These are phyloP conservation scores for Phainopepla nitens DNA, from an alignment of 2,113 vertebrate species.

Conservation along the genomic window DNA sequence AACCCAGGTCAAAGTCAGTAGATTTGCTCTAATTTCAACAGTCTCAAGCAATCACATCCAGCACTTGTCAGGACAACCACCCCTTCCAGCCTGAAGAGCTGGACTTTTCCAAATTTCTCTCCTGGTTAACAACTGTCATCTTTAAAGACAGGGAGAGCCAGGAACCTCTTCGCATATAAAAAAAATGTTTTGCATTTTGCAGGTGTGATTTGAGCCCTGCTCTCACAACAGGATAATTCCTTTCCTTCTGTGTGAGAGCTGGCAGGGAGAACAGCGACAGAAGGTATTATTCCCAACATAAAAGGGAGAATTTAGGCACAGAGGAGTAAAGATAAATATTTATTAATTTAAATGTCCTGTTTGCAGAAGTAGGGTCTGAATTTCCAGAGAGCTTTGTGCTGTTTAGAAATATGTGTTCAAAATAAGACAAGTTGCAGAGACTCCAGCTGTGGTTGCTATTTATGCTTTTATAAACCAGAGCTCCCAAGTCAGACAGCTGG, in stretches of 20 bases:
- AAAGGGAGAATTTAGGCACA: background rate
- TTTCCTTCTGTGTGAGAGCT: background rate
- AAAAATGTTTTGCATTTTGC: background rate
- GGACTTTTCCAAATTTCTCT: background rate
- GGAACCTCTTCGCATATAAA: background rate
- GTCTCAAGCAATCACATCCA: background rate
- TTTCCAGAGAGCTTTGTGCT: background rate
- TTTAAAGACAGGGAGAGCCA: background rate
- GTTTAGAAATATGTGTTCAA: background rate
- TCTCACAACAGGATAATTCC: background rate
- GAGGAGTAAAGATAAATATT: constrained; percentile 10
- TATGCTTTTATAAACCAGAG: background rate
- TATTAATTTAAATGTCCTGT: background rate
- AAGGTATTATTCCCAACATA: background rate
- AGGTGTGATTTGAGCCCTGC: background rate
- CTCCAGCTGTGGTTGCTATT: background rate
- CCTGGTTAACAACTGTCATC: background rate
- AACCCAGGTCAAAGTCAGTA: background rate
- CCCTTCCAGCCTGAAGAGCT: background rate
- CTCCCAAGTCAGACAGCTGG: background rate
- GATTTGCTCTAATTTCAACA: background rate
- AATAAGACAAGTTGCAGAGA: background rate
- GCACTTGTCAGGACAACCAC: background rate
- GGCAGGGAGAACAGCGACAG: background rate
- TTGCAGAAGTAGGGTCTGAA: background rate